A percentile compares a stretch with the other conserved stretches of the same genome.
Conservation (phyloP, 2,113 vertebrate species). For the Mustelus asterias region DNA sequence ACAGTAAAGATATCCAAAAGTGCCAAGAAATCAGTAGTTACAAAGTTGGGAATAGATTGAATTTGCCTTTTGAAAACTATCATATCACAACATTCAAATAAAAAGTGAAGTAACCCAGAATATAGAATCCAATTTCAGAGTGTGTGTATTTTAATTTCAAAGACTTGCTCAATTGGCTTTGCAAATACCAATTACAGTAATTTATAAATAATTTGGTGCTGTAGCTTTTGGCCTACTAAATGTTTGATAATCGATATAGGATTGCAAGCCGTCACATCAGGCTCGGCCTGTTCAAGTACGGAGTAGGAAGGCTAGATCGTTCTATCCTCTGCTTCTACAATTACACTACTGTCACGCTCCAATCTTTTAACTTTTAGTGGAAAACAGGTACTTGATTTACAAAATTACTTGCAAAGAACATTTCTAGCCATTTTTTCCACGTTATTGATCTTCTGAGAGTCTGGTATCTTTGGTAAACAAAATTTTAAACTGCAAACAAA, state of each 20-base stretch:
- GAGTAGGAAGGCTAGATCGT: not conserved
- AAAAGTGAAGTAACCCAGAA: not conserved
- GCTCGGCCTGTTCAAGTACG: not conserved
- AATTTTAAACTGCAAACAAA: not conserved
- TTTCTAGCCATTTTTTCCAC: not conserved
- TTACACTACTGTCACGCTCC: not conserved
- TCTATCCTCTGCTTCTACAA: not conserved
- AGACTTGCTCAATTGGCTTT: not conserved
- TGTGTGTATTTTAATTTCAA: not conserved
- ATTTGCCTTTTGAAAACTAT: not conserved
- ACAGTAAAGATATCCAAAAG: not conserved
- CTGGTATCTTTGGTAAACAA: not conserved
- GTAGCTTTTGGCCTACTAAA: not conserved
- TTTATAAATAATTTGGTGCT: not conserved
- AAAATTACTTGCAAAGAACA: not conserved
- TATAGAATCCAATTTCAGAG: not conserved
- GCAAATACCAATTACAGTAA: too few relatives aligned
- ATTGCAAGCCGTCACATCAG: not conserved
- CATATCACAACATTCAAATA: not conserved
- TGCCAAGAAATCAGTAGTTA: not conserved
- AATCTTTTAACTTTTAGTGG: not conserved
- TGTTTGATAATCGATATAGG: conserved; percentile 15
- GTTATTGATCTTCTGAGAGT: not conserved
- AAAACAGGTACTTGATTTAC: not conserved
- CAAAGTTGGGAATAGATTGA: not conserved